These are phyloP conservation scores for Sebastes elongatus DNA, from an alignment of 2,797 vertebrate genomes.

Conservation along the genomic window DNA sequence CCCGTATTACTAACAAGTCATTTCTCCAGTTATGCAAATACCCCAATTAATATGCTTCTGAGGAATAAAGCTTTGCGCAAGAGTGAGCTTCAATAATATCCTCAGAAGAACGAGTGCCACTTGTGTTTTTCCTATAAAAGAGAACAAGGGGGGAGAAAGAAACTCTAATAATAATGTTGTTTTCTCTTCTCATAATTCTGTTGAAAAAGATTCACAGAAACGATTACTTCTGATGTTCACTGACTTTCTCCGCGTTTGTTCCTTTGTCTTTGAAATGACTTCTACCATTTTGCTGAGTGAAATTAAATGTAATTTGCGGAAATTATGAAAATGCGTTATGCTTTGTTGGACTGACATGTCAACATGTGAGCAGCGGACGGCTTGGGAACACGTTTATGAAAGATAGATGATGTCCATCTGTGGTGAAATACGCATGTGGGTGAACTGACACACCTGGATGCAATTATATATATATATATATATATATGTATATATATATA, in stretches of 20 bases:
- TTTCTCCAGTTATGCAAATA: conserved; percentile 62
- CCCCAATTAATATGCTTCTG: conserved; percentile 56
- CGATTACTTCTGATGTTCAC: neutral
- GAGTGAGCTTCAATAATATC: conserved; percentile 27
- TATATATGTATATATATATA: too few relatives aligned
- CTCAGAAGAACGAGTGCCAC: conserved; percentile 30
- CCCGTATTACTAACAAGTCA: conserved; percentile 38
- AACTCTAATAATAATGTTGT: neutral
- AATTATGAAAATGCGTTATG: neutral
- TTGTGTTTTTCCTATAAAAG: conserved; percentile 20
- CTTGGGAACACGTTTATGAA: neutral
- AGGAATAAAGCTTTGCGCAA: conserved; percentile 31
- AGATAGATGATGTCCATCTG: neutral
- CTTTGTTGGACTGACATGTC: neutral
- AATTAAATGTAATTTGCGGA: neutral
- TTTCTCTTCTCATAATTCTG: conserved; percentile 16
- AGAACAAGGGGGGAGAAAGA: neutral
- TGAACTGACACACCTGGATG: neutral
- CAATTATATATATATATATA: neutral
- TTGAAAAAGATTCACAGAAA: conserved; percentile 23
- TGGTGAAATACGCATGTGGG: neutral
- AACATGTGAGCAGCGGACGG: neutral
- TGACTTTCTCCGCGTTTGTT: neutral
- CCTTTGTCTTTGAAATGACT: neutral
- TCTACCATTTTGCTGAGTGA: neutral